phyloP scores from a whole-genome alignment of 2,113 vertebrate species.

The Fulmarus glacialis region DNA sequence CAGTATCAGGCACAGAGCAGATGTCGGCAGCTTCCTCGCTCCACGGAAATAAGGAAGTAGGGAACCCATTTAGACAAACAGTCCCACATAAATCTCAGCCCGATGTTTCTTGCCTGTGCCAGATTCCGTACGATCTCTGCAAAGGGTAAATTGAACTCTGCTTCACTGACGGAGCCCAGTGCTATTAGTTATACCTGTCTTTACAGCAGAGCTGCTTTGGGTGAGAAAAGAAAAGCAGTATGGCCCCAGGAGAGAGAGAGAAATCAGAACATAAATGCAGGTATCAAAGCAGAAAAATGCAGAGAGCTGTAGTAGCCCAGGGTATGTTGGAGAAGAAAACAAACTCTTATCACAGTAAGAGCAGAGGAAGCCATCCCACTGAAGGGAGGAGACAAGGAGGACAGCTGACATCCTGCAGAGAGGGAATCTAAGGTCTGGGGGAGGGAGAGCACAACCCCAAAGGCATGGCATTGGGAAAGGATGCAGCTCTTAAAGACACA shows the following conservation, averaged over 20 bases:
- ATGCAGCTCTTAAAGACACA: neutral
- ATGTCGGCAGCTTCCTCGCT: neutral
- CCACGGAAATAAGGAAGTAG: constrained; percentile 33
- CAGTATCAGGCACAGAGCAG: constrained; percentile 6
- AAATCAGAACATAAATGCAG: constrained; percentile 44
- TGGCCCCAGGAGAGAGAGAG: constrained; percentile 18
- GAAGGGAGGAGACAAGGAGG: constrained; percentile 51
- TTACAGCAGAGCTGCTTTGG: neutral
- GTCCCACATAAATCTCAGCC: constrained; percentile 44
- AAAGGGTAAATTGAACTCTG: constrained; percentile 21
- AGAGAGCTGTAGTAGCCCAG: constrained; percentile 12
- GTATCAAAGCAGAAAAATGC: constrained; percentile 67
- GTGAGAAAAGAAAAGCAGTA: constrained; percentile 42
- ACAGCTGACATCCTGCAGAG: constrained; percentile 32
- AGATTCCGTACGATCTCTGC: neutral
- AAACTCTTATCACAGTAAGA: constrained; percentile 60
- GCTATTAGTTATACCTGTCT: constrained; percentile 28
- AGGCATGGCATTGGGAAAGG: neutral
- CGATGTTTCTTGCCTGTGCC: neutral
- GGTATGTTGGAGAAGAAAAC: constrained; percentile 43
- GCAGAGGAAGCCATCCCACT: constrained; percentile 42
- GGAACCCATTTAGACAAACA: constrained; percentile 25
- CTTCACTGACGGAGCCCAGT: neutral
- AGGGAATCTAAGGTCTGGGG: neutral
- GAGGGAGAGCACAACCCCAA: neutral